Conservation (phyloP, 2,113 vertebrate genomes). For the Limanda limanda region DNA sequence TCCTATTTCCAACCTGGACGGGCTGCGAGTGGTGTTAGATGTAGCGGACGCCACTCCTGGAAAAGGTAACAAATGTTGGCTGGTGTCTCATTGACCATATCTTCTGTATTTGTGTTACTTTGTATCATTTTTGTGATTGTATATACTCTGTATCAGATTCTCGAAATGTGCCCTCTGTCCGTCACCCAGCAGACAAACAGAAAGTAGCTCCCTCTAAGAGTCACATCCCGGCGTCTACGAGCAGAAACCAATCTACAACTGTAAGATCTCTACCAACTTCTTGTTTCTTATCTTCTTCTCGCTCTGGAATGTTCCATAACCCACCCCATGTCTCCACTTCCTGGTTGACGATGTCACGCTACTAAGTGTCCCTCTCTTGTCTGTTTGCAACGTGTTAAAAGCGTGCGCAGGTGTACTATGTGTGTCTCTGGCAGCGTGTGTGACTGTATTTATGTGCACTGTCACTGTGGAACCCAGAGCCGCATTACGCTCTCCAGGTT, state of each 20-base stretch:
- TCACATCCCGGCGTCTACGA: slow-evolving; percentile 71
- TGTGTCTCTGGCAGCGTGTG: slow-evolving; percentile 51
- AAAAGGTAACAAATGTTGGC: slow-evolving; percentile 82
- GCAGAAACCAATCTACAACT: slow-evolving; percentile 87
- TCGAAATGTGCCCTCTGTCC: slow-evolving; percentile 1
- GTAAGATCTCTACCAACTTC: slow-evolving; percentile 82
- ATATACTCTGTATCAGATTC: background rate
- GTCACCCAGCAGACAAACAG: slow-evolving; percentile 86
- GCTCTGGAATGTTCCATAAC: slow-evolving; percentile 76
- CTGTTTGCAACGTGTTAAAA: slow-evolving; percentile 64
- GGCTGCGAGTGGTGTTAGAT: slow-evolving; percentile 94
- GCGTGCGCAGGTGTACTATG: slow-evolving; percentile 52
- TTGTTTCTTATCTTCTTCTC: slow-evolving; percentile 23
- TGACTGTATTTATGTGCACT: slow-evolving; percentile 40
- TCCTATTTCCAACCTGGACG: slow-evolving; percentile 97
- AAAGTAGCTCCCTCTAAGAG: slow-evolving; percentile 82
- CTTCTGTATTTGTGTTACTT: background rate
- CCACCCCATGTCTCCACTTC: slow-evolving; percentile 67
- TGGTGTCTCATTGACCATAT: background rate
- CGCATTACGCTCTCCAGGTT: slow-evolving; percentile 29
- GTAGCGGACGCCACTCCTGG: slow-evolving; percentile 82
- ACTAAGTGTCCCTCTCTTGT: slow-evolving; percentile 70
- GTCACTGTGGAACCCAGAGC: slow-evolving; percentile 41
- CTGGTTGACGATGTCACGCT: slow-evolving; percentile 73
- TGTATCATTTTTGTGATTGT: background rate